These are phyloP conservation scores for Zaprionus lineosus DNA, from an alignment of 2,888 invertebrate genomes.

Conservation along the genomic window DNA sequence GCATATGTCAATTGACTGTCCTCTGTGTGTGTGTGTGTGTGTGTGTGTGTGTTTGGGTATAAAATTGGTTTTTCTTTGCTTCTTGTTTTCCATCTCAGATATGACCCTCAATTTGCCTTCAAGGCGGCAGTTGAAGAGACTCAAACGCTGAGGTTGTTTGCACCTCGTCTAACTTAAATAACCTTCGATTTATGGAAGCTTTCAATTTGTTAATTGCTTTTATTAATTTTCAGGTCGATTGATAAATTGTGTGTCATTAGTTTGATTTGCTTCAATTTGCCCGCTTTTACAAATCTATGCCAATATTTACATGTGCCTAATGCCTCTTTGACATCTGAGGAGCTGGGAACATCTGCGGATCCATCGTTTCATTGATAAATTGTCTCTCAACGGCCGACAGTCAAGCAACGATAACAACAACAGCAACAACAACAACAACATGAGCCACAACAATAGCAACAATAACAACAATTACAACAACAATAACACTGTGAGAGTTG, in stretches of 20 bases:
- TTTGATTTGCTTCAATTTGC: slow-evolving; percentile 29
- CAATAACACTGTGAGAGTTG: too few relatives aligned
- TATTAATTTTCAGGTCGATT: too few relatives aligned
- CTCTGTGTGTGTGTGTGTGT: slow-evolving; percentile 23
- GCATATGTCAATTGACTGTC: slow-evolving; percentile 70
- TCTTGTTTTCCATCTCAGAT: slow-evolving; percentile 8
- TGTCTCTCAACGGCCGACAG: slow-evolving; percentile 43
- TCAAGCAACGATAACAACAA: slow-evolving; percentile 26
- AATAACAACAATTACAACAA: slow-evolving; percentile 26
- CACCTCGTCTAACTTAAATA: too few relatives aligned
- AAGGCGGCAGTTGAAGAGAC: too few relatives aligned
- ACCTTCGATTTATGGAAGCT: too few relatives aligned
- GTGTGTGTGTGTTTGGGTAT: slow-evolving; percentile 17
- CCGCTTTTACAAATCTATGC: slow-evolving; percentile 39
- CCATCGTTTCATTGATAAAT: slow-evolving; percentile 78
- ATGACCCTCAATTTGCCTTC: slow-evolving; percentile 24
- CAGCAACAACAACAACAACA: too few relatives aligned
- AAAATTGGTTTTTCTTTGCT: slow-evolving; percentile 12
- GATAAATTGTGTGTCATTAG: slow-evolving; percentile 26
- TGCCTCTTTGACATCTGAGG: slow-evolving; percentile 15
- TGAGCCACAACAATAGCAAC: too few relatives aligned
- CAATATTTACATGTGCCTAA: slow-evolving; percentile 58
- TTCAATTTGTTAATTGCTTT: too few relatives aligned
- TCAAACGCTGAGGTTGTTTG: too few relatives aligned
- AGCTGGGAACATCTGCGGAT: slow-evolving; percentile 34